Conservation (phyloP, 2,797 vertebrate genomes). For the Clamator glandarius region DNA sequence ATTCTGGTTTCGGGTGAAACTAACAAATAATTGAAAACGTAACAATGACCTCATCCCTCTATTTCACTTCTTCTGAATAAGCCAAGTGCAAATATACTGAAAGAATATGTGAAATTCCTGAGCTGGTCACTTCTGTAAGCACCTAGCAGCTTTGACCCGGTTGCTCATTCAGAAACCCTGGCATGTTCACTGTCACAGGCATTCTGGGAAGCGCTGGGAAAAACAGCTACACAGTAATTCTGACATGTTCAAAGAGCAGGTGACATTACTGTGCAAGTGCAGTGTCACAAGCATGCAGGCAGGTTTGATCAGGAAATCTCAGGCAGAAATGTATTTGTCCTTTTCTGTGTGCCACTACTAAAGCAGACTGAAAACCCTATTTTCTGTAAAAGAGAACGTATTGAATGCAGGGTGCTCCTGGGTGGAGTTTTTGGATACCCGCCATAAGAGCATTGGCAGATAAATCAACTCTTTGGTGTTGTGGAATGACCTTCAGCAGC, state of each 20-base stretch:
- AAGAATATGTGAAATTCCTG: not conserved
- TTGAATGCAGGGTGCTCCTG: not conserved
- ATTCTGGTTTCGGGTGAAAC: not conserved
- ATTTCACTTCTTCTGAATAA: not conserved
- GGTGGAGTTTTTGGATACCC: not conserved
- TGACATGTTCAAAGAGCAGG: slow-evolving; percentile 6
- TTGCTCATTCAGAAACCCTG: not conserved
- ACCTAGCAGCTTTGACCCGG: not conserved
- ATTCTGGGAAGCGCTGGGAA: slow-evolving; percentile 26
- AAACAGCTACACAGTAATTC: not conserved
- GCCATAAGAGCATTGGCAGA: not conserved
- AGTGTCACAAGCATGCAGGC: not conserved
- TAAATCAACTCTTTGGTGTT: not conserved
- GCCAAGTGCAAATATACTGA: not conserved
- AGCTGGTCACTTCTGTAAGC: not conserved
- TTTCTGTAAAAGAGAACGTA: not conserved
- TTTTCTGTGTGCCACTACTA: not conserved
- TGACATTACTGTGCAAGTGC: not conserved
- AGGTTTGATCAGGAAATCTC: not conserved
- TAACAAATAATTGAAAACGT: not conserved
- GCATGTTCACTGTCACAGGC: not conserved
- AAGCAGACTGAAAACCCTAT: not conserved
- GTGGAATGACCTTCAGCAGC: not conserved
- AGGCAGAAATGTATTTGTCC: not conserved
- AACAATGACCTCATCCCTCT: not conserved